These are phyloP conservation scores for Parnassius glacialis DNA, from an alignment of 2,888 invertebrate species.

Conservation along the genomic window DNA sequence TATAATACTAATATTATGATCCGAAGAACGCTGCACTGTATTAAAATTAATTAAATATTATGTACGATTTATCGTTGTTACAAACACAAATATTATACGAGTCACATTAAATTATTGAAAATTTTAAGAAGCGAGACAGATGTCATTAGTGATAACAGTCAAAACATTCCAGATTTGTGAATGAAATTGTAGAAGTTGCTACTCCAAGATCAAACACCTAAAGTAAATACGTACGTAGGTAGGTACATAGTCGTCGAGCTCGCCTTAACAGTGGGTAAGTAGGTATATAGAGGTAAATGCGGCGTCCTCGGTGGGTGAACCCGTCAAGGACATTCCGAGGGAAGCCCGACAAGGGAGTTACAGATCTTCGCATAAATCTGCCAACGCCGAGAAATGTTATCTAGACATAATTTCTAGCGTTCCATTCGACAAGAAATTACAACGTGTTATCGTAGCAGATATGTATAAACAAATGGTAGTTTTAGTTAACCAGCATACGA, in stretches of 20 bases:
- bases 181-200: conserved; percentile 23
- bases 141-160: conserved; percentile 6
- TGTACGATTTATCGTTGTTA: no score
- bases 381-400: conserved; percentile 29
- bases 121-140: no score
- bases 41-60: no score
- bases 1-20: no score
- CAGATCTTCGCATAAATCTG: conserved; percentile 50
- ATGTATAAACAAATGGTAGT: conserved; percentile 7
- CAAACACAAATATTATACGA: no score
- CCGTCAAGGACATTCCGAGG: conserved; percentile 57
- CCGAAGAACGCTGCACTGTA: no score
- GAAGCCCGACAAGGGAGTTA: conserved; percentile 55
- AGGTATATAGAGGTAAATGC: conserved; percentile 48
- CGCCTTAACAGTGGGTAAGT: conserved; percentile 33
- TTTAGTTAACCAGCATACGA: not conserved
- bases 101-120: no score
- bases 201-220: conserved; percentile 24
- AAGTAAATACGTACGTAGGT: conserved; percentile 38
- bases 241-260: conserved; percentile 22
- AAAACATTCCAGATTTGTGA: conserved; percentile 26
- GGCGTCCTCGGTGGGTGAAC: conserved; percentile 57
- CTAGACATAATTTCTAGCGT: conserved; percentile 25
- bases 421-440: conserved; percentile 15
- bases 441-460: conserved; percentile 20